Evolutionary conservation across 2,797 vertebrate genomes (phyloP), one percentile per base, ranked within the genome.

Genomic region (Pseudopleuronectes americanus): DNA sequence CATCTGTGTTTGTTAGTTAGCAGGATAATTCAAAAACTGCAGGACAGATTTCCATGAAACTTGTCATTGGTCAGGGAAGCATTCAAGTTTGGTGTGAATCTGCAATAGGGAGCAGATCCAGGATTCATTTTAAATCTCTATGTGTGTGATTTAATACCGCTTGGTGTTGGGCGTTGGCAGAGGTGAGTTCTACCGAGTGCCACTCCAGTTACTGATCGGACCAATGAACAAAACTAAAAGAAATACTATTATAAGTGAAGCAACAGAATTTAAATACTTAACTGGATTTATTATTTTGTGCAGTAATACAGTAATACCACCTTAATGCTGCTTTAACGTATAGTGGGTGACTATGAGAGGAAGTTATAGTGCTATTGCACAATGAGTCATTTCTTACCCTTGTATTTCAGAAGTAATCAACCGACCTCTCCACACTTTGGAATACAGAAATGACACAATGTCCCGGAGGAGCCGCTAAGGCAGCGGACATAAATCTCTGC

Each of bases 361-460:
- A 70, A 58, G 47, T 57, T 57, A 33, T 26, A 23, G 31, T 24
- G 21, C 45, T 14, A 24, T 36, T 3, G 0, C 28, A 31, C 26
- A 24, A 51, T 28, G 28, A 64, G 7, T 57, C 47, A 48, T 68
- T 69, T 61, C 10, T 38, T 51, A 9, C 26, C 57, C 51, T 45
- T 28, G 13, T 73, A 63, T 85, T 87, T 79, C 85, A 84, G 71
- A 86, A 84, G 80, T 85, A 76, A 76, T 63, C 76, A 72, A 79
- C 74, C 60, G 78, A 80, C 81, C 76, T 88, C 76, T 92, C 77
- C 71, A 68, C 90, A 90, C 87, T 85, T 83, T 77, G 68, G 65
- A 92, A 91, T 90, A 88, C 81, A 90, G 89, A 93, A 92, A 94
- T 93, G 90, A 92, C 92, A 91, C 85, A 81, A 85, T 80, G 81